These are phyloP conservation scores for Phylloscopus trochilus DNA, from an alignment of 2,113 vertebrate genomes.

Conservation along the genomic window DNA sequence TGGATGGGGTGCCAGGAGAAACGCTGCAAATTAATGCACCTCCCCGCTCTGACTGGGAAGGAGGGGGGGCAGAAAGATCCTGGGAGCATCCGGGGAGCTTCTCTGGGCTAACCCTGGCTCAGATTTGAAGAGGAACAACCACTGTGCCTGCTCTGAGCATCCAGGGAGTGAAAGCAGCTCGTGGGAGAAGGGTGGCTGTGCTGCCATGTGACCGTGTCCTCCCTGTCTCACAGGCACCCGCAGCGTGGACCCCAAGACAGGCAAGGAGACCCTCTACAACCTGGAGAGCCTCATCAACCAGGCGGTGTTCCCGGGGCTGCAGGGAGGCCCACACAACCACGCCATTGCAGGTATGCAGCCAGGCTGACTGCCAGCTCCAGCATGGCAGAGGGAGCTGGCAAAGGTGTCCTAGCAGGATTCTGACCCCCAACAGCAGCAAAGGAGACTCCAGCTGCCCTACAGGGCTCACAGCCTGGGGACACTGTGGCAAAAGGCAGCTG, in stretches of 20 bases:
- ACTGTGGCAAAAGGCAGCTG: accelerated
- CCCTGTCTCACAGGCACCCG: conserved; percentile 74
- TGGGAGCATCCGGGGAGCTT: neutral
- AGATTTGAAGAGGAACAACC: neutral
- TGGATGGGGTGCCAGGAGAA: accelerated
- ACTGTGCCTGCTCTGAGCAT: neutral
- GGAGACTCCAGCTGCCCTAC: neutral
- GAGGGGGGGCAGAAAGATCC: neutral
- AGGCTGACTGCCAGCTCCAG: neutral
- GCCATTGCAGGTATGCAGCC: conserved; percentile 86
- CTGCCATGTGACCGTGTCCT: neutral
- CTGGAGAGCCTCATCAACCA: conserved; percentile 92
- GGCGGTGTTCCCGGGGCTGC: conserved; percentile 93
- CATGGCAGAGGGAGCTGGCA: neutral
- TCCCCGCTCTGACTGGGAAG: neutral
- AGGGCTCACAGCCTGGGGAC: neutral
- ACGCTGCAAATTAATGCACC: neutral
- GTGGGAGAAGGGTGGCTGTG: accelerated
- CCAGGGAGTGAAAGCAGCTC: neutral
- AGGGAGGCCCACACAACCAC: conserved; percentile 96
- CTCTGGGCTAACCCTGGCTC: accelerated
- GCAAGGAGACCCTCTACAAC: conserved; percentile 88
- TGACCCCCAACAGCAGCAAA: neutral
- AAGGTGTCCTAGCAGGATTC: neutral
- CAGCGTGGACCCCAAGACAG: conserved; percentile 86